Percentiles rank a stretch among this genome's conserved stretches.
Conservation (phyloP, 2,113 vertebrate species). For the Marcusenius ussheri region DNA sequence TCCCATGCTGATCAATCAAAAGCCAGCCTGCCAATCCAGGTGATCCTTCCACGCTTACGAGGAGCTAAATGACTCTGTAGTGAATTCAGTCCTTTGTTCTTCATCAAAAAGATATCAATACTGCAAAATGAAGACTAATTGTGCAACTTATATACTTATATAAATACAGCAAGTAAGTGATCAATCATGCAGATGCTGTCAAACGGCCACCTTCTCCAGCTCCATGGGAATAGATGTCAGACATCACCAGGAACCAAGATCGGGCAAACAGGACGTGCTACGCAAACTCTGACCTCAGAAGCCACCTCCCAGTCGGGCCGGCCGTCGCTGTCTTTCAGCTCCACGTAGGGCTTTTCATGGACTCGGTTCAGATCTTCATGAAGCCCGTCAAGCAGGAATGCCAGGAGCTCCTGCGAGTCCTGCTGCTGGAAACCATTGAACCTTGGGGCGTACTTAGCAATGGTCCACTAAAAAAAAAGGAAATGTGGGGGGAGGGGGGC, state of each 20-base stretch:
- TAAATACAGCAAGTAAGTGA: background rate
- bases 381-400: constrained; percentile 95
- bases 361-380: constrained; percentile 96
- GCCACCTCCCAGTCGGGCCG: constrained; percentile 94
- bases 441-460: constrained; percentile 95
- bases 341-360: constrained; percentile 94
- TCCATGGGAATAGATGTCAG: background rate
- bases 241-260: background rate
- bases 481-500: background rate
- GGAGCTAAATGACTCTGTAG: background rate
- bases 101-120: background rate
- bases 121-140: background rate
- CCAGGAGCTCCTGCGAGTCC: constrained; percentile 94
- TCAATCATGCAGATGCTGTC: background rate
- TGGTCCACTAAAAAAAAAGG: constrained; percentile 77
- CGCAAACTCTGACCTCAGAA: constrained; percentile 74
- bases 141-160: no score
- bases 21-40: background rate
- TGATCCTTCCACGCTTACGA: background rate
- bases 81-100: background rate
- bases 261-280: background rate
- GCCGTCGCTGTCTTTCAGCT: constrained; percentile 91
- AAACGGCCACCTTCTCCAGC: background rate
- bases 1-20: background rate
- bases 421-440: constrained; percentile 98